These are phyloP conservation scores for Lutjanus argentimaculatus DNA, from an alignment of 2,797 vertebrate genomes.

Conservation along the genomic window DNA sequence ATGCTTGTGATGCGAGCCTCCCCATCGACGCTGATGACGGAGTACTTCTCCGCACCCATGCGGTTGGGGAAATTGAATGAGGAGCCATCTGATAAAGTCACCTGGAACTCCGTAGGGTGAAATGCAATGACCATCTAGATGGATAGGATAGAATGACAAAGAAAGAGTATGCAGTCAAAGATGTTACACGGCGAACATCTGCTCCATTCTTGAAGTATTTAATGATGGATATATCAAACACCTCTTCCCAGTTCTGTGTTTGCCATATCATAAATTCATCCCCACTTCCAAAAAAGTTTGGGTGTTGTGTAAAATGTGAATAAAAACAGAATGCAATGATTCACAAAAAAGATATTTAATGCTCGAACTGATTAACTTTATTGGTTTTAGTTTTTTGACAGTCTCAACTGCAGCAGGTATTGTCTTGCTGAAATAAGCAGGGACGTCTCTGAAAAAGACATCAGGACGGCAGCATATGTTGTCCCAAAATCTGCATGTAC, in stretches of 20 bases:
- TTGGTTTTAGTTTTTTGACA: too few relatives aligned
- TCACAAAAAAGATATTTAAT: too few relatives aligned
- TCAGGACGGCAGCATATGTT: too few relatives aligned
- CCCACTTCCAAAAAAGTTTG: too few relatives aligned
- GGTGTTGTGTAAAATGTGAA: too few relatives aligned
- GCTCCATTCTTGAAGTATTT: neutral
- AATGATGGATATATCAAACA: too few relatives aligned
- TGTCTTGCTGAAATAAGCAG: too few relatives aligned
- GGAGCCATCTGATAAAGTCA: slow-evolving; percentile 80
- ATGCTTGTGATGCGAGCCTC: slow-evolving; percentile 69
- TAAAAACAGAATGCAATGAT: too few relatives aligned
- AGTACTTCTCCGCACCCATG: slow-evolving; percentile 78
- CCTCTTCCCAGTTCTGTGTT: neutral
- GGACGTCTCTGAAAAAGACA: too few relatives aligned
- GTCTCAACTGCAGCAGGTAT: too few relatives aligned
- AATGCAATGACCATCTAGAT: slow-evolving; percentile 79
- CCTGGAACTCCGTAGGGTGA: slow-evolving; percentile 77
- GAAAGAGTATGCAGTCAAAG: neutral
- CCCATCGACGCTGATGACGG: slow-evolving; percentile 67
- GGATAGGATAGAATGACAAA: neutral
- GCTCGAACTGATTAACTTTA: too few relatives aligned
- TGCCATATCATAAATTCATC: neutral
- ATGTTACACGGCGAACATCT: neutral
- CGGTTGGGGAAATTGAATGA: slow-evolving; percentile 85
- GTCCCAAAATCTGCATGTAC: too few relatives aligned